Base-by-base conservation (phyloP, 2,888 invertebrate species). In the Meteorus colon region DNA sequence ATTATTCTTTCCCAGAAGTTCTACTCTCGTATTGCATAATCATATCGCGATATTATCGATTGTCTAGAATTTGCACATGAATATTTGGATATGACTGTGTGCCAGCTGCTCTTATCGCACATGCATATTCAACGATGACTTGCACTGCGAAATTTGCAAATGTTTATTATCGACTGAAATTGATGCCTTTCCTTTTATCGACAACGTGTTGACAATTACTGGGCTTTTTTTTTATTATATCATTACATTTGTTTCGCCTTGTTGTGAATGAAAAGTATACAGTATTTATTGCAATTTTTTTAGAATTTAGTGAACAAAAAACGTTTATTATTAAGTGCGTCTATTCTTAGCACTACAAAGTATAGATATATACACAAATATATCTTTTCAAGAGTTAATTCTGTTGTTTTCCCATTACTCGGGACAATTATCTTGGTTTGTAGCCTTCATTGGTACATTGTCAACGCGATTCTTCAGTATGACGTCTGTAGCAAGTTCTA, bases 341-440 rank as follows among this genome's bases (percentile, higher is more conserved):
- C 6, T 59, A 24, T 59, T 59, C 16, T 19, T 19, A 59, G 24
- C 19, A 24, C 19, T 27, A 27, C 59, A 59, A 59, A n/a, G 27
- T 3, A 12, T 2, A n/a, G 24, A 24, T 24, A 24, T 24, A 0
- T 24, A 24, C 1, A 24, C 1, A 24, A 1, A 24, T 10, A 6
- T 24, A 59, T 59, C n/a, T 59, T 8, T 59, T 59, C 19, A 14
- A 59, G 0, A 12, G 8, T 27, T 8, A 59, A 59, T 14, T 31
- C 5, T 16, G 4, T 34, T 1, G 5, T 16, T 45, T 67, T 67
- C 24, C 19, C 27, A 19, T 45, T n/a, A 19, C 4, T 41, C 41
- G 16, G 45, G 51, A 34, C 68, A 68, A 31, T 68, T 68, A 14
- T n/a, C 24, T 16, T 68, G 68, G 16, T 68, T 31, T 4, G n/a